These are phyloP conservation scores for Drosophila melanosoma DNA, from an alignment of 2,888 invertebrate species.

Conservation along the genomic window DNA sequence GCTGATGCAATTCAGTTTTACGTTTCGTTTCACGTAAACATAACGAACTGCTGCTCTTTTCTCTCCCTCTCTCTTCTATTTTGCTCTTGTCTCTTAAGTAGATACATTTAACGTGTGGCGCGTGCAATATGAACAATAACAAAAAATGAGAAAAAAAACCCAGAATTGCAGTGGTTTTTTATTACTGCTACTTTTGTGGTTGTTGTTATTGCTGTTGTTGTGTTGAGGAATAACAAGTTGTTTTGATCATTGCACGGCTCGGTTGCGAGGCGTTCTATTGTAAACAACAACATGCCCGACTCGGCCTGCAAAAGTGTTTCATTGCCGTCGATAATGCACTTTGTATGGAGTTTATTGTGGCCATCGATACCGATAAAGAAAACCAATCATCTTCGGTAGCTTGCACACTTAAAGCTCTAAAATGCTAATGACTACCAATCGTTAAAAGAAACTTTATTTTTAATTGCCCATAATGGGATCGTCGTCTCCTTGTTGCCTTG, in stretches of 20 bases:
- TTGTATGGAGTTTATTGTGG: slow-evolving; percentile 25
- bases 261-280: slow-evolving; percentile 50
- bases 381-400: slow-evolving; percentile 30
- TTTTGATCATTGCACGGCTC: slow-evolving; percentile 67
- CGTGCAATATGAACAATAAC: slow-evolving; percentile 56
- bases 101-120: slow-evolving; percentile 56
- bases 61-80: not conserved
- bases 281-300: slow-evolving; percentile 56
- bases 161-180: slow-evolving; percentile 49
- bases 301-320: slow-evolving; percentile 63
- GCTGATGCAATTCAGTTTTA: slow-evolving; percentile 57
- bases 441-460: slow-evolving; percentile 49
- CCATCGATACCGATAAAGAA: slow-evolving; percentile 54
- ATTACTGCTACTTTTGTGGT: slow-evolving; percentile 27
- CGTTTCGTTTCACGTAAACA: slow-evolving; percentile 53
- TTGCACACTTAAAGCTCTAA: slow-evolving; percentile 41
- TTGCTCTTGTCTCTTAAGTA: slow-evolving; percentile 10
- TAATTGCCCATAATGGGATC: slow-evolving; percentile 27
- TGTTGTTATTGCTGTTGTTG: slow-evolving; percentile 42
- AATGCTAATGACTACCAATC: slow-evolving; percentile 38
- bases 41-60: slow-evolving; percentile 11
- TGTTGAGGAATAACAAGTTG: slow-evolving; percentile 71
- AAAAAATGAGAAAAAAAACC: slow-evolving; percentile 28
- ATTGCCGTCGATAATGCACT: slow-evolving; percentile 61
- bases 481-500: slow-evolving; percentile 58